These are phyloP conservation scores for Equus quagga DNA, from an alignment of 2,113 vertebrate genomes.

Conservation along the genomic window DNA sequence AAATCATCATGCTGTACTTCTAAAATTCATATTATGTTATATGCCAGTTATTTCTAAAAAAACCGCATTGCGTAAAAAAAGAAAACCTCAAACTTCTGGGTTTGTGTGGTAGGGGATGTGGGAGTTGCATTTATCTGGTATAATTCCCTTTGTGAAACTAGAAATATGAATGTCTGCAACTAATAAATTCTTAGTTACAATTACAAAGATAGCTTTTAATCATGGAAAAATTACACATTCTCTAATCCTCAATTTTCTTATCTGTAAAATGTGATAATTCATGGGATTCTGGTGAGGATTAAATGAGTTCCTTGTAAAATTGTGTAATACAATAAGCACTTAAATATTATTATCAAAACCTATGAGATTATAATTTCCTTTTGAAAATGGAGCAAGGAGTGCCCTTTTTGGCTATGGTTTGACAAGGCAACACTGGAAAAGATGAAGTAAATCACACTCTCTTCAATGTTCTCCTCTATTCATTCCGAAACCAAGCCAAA, in stretches of 20 bases:
- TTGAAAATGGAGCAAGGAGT: neutral
- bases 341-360: neutral
- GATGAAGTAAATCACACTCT: neutral
- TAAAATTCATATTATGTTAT: neutral
- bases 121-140: neutral
- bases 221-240: neutral
- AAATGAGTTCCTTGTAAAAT: neutral
- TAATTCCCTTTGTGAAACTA: neutral
- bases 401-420: neutral
- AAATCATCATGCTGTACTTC: neutral
- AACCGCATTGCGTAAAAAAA: neutral
- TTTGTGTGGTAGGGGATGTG: neutral
- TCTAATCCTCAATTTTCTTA: neutral
- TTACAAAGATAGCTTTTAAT: neutral
- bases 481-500: neutral
- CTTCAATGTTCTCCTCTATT: neutral
- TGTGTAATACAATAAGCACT: neutral
- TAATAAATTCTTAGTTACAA: neutral
- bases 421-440: neutral
- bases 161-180: neutral
- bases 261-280: slow-evolving; percentile 10
- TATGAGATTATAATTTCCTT: neutral
- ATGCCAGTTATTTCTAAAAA: neutral
- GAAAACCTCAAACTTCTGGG: neutral
- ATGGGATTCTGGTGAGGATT: neutral